Conservation (phyloP, 2,113 vertebrate genomes). For the Plotosus lineatus region DNA sequence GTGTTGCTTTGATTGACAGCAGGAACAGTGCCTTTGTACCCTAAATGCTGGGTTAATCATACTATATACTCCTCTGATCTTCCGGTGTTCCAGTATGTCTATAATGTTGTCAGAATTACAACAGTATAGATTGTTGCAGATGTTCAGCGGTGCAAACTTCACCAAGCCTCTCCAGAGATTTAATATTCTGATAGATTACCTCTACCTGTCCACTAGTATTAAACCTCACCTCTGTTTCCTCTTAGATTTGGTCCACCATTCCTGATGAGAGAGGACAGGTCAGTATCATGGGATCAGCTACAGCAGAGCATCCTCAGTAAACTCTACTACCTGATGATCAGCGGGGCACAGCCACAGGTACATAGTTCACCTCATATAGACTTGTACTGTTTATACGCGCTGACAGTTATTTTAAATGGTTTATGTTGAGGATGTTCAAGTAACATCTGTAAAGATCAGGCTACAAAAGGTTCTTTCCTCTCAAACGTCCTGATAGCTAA, state of each 20-base stretch:
- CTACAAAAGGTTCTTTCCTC: neutral
- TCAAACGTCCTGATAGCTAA: neutral
- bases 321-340: constrained; percentile 83
- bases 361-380: neutral
- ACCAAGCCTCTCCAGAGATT: neutral
- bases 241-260: constrained; percentile 90
- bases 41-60: neutral
- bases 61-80: neutral
- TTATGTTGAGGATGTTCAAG: neutral
- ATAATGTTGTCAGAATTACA: neutral
- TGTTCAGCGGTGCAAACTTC: neutral
- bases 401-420: neutral
- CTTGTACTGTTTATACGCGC: no score
- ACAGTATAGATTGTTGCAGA: neutral
- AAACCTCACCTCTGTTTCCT: constrained; percentile 13
- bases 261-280: constrained; percentile 83
- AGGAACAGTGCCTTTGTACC: neutral
- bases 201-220: neutral
- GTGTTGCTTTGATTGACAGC: neutral
- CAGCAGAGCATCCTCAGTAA: constrained; percentile 86
- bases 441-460: neutral
- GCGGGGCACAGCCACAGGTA: constrained; percentile 78
- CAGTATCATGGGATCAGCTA: constrained; percentile 86
- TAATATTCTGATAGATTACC: neutral
- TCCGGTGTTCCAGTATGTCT: neutral